Evolutionary conservation across 2,888 invertebrate species (phyloP).

Genomic region (Plebejus argus): DNA sequence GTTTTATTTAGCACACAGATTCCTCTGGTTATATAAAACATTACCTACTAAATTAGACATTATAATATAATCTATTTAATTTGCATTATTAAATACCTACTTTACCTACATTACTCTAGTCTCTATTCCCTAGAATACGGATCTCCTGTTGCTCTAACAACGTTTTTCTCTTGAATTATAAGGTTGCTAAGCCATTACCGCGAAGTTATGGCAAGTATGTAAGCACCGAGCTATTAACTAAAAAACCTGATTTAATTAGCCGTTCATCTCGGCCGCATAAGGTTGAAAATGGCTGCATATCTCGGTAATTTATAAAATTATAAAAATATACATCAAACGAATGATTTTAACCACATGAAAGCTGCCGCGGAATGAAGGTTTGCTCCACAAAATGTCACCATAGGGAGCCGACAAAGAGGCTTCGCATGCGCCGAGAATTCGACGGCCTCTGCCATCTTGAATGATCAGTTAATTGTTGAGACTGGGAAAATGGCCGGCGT

Average conservation of each 20-base stretch:
- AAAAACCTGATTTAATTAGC: constrained; percentile 17
- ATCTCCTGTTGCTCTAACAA: neutral
- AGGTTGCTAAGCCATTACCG: constrained; percentile 10
- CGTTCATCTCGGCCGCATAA: neutral
- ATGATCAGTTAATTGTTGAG: constrained; percentile 70
- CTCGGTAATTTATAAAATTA: constrained; percentile 44
- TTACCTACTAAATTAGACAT: no score
- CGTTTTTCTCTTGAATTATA: neutral
- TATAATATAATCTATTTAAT: no score
- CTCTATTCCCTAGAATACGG: neutral
- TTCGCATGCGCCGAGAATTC: constrained; percentile 51
- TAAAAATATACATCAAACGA: constrained; percentile 56
- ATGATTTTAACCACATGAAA: constrained; percentile 69
- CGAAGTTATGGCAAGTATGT: constrained; percentile 1
- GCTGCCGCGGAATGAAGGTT: constrained; percentile 76
- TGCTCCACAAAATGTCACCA: constrained; percentile 78
- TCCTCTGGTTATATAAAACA: no score
- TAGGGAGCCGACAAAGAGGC: constrained; percentile 70
- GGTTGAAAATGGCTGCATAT: constrained; percentile 36
- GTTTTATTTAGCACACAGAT: no score
- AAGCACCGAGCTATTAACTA: constrained; percentile 18
- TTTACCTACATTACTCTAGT: neutral
- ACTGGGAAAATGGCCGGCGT: constrained; percentile 43
- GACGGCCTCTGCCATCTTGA: constrained; percentile 60
- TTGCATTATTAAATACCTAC: no score